phyloP scores from a whole-genome alignment of 2,113 vertebrate species.

The Gallinago undulata region DNA sequence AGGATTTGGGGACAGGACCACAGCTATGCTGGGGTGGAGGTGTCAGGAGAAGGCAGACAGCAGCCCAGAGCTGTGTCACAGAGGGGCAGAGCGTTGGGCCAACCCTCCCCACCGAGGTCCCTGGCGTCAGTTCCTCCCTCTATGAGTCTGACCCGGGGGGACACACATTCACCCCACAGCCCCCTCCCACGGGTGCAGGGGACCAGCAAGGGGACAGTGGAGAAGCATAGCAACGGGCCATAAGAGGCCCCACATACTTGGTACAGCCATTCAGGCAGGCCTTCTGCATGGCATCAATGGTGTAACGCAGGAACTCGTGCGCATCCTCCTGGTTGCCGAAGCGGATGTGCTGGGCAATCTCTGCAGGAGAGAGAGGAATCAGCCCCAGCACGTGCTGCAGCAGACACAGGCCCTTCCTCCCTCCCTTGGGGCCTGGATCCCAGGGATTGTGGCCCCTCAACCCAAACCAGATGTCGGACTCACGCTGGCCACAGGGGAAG shows the following conservation, averaged over 20 bases:
- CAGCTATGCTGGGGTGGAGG: neutral
- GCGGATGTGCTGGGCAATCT: constrained; percentile 91
- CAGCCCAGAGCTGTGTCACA: neutral
- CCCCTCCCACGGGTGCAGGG: neutral
- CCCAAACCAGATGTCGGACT: neutral
- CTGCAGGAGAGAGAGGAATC: constrained; percentile 59
- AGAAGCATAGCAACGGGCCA: neutral
- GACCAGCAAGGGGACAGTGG: neutral
- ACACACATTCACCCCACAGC: neutral
- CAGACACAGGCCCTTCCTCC: neutral
- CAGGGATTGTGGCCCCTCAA: neutral
- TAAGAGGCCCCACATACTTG: constrained; percentile 75
- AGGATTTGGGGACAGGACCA: neutral
- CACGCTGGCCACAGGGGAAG: fast-evolving
- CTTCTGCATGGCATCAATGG: constrained; percentile 96
- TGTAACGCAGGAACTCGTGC: constrained; percentile 93
- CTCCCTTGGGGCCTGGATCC: neutral
- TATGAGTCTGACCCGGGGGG: neutral
- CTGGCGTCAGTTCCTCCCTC: neutral
- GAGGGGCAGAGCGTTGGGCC: neutral
- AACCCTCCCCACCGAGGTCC: neutral
- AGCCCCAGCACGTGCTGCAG: fast-evolving
- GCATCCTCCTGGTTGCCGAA: constrained; percentile 96
- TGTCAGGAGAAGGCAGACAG: neutral
- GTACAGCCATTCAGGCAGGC: constrained; percentile 90